These are phyloP conservation scores for Cheilinus undulatus DNA, from an alignment of 2,113 vertebrate species.

Conservation along the genomic window DNA sequence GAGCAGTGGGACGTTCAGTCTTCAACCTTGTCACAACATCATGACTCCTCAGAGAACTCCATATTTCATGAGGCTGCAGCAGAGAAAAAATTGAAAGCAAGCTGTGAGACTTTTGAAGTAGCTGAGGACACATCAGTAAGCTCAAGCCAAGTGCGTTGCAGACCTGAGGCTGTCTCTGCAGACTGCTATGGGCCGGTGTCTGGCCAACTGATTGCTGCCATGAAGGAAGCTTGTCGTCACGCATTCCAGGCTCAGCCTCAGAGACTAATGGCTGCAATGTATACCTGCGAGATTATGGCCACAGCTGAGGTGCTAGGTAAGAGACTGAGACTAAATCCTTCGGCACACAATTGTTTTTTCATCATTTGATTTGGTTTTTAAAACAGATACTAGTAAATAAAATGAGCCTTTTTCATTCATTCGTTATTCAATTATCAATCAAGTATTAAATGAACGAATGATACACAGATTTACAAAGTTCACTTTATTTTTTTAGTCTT, in stretches of 20 bases:
- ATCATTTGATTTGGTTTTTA: too few species aligned
- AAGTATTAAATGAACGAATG: too few species aligned
- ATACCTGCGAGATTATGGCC: conserved; percentile 97
- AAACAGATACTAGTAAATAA: too few species aligned
- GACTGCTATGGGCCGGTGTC: conserved; percentile 95
- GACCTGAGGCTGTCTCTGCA: conserved; percentile 53
- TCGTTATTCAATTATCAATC: too few species aligned
- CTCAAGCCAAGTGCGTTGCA: conserved; percentile 11
- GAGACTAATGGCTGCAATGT: conserved; percentile 96
- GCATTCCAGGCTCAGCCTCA: conserved; percentile 93
- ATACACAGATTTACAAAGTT: too few species aligned
- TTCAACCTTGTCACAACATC: conserved; percentile 34
- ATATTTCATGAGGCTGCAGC: neutral
- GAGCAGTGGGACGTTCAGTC: conserved; percentile 91
- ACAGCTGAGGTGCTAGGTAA: conserved; percentile 96
- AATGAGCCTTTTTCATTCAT: too few species aligned
- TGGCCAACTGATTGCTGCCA: conserved; percentile 94
- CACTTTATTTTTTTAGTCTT: too few species aligned
- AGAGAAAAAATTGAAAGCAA: neutral
- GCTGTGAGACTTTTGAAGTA: neutral
- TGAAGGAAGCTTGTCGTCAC: conserved; percentile 94
- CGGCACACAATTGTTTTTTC: neutral
- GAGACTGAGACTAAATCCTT: conserved; percentile 55
- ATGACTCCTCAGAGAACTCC: conserved; percentile 57
- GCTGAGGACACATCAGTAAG: neutral